Percentiles rank a stretch among this genome's conserved stretches.
phyloP scores from a whole-genome alignment of 23 tunicate species.

The Corella eumyota region DNA sequence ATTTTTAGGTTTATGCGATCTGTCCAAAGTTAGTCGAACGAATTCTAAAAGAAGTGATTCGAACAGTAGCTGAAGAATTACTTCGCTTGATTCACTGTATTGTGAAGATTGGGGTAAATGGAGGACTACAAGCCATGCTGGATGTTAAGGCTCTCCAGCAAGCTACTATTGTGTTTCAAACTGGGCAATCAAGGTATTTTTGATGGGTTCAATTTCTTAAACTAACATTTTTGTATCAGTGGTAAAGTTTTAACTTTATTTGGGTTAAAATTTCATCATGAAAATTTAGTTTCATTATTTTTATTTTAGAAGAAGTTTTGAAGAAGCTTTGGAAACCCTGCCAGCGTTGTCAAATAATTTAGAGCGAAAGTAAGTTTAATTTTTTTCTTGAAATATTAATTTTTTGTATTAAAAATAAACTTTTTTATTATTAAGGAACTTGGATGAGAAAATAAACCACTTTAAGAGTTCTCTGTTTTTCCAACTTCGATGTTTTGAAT shows the following conservation, averaged over 20 bases:
- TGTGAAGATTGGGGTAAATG: conserved; percentile 46
- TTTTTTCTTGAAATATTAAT: too few relatives aligned
- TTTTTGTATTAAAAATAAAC: too few relatives aligned
- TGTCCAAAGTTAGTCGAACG: conserved; percentile 42
- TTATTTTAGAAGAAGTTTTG: conserved; percentile 24
- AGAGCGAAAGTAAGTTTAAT: conserved; percentile 14
- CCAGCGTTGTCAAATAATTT: conserved; percentile 17
- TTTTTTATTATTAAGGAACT: neutral
- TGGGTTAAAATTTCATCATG: neutral
- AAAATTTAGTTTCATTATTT: neutral
- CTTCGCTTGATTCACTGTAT: conserved; percentile 69
- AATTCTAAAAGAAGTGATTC: conserved; percentile 35
- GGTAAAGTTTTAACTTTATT: neutral
- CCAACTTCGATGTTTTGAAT: conserved; percentile 48
- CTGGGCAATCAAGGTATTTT: conserved; percentile 26
- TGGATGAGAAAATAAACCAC: conserved; percentile 50
- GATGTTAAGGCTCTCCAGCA: conserved; percentile 62
- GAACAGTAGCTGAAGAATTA: conserved; percentile 55
- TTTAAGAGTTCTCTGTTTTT: conserved; percentile 67
- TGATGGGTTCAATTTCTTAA: neutral
- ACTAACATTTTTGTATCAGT: neutral
- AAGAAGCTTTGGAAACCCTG: conserved; percentile 30
- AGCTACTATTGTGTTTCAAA: conserved; percentile 25
- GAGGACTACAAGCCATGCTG: conserved; percentile 60
- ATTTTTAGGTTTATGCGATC: conserved; percentile 55